A percentile compares a stretch with the other conserved stretches of the same genome.
phyloP scores from a whole-genome alignment of 92 coral and sea anemone genomes.

The Isaurus tuberculatus region DNA sequence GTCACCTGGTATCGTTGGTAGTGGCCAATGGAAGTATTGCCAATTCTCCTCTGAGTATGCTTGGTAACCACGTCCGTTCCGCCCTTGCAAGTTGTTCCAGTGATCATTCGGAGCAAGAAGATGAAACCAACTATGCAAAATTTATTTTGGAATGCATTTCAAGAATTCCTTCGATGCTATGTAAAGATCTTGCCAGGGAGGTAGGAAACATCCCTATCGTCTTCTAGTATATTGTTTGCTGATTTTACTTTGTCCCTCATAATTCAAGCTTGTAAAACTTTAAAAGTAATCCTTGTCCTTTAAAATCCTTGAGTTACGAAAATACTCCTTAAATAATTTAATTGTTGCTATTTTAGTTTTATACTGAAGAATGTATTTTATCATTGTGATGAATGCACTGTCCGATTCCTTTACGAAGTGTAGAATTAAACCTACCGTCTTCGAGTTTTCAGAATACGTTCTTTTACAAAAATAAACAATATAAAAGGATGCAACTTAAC shows the following conservation, averaged over 20 bases:
- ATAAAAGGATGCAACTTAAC: too few relatives aligned
- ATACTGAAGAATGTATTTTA: too few relatives aligned
- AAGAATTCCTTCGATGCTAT: conserved; percentile 76
- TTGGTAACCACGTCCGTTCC: conserved; percentile 81
- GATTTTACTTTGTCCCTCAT: too few relatives aligned
- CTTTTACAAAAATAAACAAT: too few relatives aligned
- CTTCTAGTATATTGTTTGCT: too few relatives aligned
- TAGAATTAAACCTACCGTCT: too few relatives aligned
- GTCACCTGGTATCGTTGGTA: conserved; percentile 88
- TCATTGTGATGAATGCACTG: too few relatives aligned
- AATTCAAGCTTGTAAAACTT: background rate
- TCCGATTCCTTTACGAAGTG: too few relatives aligned
- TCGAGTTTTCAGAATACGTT: too few relatives aligned
- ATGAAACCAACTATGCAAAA: conserved; percentile 39
- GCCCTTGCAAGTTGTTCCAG: conserved; percentile 46
- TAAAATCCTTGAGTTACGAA: too few relatives aligned
- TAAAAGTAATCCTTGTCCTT: background rate
- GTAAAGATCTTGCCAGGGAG: conserved; percentile 76
- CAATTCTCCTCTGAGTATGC: conserved; percentile 78
- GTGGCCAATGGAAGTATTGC: conserved; percentile 77
- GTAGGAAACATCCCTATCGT: conserved; percentile 36
- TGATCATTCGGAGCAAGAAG: conserved; percentile 36
- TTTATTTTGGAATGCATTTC: conserved; percentile 79
- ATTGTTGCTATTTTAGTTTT: too few relatives aligned
- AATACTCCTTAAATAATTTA: too few relatives aligned